These are phyloP conservation scores for Cuculus canorus DNA, from an alignment of 2,797 vertebrate genomes.

Conservation along the genomic window DNA sequence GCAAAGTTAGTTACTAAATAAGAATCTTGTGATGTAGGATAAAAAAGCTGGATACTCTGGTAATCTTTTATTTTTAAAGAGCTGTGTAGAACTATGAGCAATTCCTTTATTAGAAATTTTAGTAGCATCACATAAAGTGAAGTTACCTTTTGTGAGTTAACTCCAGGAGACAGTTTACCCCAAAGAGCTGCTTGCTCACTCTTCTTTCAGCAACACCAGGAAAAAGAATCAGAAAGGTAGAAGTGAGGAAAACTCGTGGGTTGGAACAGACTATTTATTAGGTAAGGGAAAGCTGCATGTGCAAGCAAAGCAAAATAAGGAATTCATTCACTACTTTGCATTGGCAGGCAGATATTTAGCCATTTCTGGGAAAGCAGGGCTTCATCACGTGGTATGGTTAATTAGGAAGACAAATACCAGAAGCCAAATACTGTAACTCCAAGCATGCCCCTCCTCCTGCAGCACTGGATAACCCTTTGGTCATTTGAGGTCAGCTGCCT, in stretches of 20 bases:
- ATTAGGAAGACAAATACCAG: accelerated
- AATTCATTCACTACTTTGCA: not conserved
- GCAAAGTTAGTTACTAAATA: not conserved
- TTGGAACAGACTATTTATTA: not conserved
- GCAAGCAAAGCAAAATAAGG: not conserved
- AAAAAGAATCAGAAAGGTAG: not conserved
- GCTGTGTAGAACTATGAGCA: not conserved
- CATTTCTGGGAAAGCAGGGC: not conserved
- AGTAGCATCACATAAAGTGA: not conserved
- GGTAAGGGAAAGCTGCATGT: not conserved
- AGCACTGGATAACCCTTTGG: not conserved
- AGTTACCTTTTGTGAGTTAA: not conserved
- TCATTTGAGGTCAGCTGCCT: not conserved
- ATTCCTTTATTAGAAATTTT: not conserved
- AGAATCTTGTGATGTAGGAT: not conserved
- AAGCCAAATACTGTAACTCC: not conserved
- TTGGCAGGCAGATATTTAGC: not conserved
- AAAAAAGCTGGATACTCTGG: not conserved
- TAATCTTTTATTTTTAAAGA: not conserved
- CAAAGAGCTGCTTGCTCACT: accelerated
- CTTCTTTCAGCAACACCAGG: not conserved
- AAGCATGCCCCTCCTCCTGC: not conserved
- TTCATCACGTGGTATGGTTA: not conserved
- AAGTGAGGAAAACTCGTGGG: not conserved
- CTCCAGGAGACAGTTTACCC: not conserved